Percentiles rank a stretch among this genome's conserved stretches.
Conservation (phyloP, 1,140 invertebrate genomes). For the Lasioglossum albipes region DNA sequence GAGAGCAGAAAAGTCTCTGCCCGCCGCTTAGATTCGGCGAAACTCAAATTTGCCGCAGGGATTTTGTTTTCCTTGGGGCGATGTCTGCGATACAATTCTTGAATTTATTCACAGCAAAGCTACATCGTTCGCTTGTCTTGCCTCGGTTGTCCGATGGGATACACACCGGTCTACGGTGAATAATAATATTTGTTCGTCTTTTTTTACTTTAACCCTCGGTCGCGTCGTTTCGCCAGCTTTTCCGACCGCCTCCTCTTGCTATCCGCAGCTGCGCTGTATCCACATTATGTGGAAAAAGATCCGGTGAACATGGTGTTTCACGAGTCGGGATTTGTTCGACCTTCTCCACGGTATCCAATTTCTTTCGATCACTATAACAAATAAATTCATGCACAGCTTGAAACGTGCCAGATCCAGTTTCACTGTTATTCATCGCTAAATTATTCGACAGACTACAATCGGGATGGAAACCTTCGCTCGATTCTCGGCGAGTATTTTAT, state of each 20-base stretch:
- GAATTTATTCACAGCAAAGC: constrained; percentile 45
- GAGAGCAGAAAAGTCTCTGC: too few species aligned
- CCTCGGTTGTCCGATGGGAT: constrained; percentile 31
- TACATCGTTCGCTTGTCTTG: constrained; percentile 26
- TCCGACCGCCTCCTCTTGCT: not conserved
- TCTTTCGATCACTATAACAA: constrained; percentile 23
- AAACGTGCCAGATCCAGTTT: not conserved
- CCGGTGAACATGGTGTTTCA: constrained; percentile 31
- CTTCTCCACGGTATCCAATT: constrained; percentile 34
- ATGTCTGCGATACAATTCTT: constrained; percentile 29
- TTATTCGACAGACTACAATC: not conserved
- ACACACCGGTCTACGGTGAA: constrained; percentile 15
- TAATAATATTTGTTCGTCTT: constrained; percentile 48
- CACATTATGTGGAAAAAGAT: constrained; percentile 26
- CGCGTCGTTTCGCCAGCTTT: constrained; percentile 13
- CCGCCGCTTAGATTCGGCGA: not conserved
- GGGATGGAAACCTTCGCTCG: not conserved
- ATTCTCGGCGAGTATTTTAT: too few species aligned
- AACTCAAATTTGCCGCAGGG: constrained; percentile 17
- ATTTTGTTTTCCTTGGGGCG: constrained; percentile 17
- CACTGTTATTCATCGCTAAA: constrained; percentile 9
- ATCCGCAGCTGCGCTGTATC: not conserved
- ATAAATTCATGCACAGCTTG: constrained; percentile 29
- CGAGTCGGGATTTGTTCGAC: constrained; percentile 35
- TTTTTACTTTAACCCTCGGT: constrained; percentile 20